phyloP scores from a whole-genome alignment of 2,797 vertebrate species.

The Lagothrix lagotricha region DNA sequence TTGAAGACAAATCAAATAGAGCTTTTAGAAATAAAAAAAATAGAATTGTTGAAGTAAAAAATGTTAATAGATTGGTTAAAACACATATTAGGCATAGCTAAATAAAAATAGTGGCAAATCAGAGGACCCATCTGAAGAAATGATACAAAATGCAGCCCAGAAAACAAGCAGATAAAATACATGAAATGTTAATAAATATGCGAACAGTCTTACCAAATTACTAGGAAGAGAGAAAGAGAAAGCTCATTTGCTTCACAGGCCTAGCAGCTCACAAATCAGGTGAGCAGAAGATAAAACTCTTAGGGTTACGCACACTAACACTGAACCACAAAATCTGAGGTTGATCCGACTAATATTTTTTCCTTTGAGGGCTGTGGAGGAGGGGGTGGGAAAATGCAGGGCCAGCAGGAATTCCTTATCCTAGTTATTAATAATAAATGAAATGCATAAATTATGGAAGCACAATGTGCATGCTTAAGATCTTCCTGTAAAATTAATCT shows the following conservation, averaged over 20 bases:
- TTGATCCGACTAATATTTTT: neutral
- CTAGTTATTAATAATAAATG: neutral
- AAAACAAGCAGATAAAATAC: constrained; percentile 1
- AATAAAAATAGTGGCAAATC: constrained; percentile 20
- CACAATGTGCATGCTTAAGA: neutral
- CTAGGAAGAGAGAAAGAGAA: neutral
- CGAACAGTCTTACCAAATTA: neutral
- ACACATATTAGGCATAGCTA: neutral
- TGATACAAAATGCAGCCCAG: neutral
- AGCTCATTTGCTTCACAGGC: neutral
- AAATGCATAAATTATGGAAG: neutral
- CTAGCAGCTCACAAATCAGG: neutral
- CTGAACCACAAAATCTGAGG: neutral
- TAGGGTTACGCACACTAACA: neutral
- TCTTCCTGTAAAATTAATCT: neutral
- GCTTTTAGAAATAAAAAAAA: constrained; percentile 4
- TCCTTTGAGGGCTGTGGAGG: neutral
- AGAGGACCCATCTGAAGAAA: neutral
- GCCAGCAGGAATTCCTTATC: neutral
- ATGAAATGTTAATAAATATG: neutral
- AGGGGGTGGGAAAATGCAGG: neutral
- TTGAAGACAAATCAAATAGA: neutral
- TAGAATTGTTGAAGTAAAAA: neutral
- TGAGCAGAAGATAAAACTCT: neutral
- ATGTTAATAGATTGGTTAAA: neutral